A percentile compares a stretch with the other conserved stretches of the same genome.
Evolutionary conservation across 2,113 vertebrate genomes (phyloP).

Genomic region (Strix aluco): DNA sequence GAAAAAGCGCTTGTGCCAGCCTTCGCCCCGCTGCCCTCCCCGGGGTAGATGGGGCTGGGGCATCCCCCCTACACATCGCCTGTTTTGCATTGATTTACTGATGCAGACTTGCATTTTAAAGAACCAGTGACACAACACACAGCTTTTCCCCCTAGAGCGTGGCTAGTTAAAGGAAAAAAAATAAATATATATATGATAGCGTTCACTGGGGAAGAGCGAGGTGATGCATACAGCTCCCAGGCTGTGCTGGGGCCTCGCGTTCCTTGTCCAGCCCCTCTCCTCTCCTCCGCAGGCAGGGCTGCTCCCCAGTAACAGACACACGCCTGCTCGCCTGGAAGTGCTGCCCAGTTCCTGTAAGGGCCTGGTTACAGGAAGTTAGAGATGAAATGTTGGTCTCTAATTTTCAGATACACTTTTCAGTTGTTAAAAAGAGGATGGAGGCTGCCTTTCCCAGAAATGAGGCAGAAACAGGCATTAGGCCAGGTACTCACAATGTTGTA

Average conservation of each 20-base stretch:
- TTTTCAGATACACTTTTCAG: too few species aligned
- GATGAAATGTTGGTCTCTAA: neutral
- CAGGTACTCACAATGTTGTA: neutral
- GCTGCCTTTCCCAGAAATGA: neutral
- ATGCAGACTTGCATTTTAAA: rapidly evolving
- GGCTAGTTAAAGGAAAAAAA: neutral
- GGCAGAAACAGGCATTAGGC: neutral
- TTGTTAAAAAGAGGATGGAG: neutral
- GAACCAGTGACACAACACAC: rapidly evolving
- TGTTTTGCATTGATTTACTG: neutral
- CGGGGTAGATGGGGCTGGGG: rapidly evolving
- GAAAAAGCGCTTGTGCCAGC: rapidly evolving
- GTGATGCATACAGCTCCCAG: rapidly evolving
- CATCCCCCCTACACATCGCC: rapidly evolving
- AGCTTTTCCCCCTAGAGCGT: rapidly evolving
- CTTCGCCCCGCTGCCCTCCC: rapidly evolving
- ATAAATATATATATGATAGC: rapidly evolving
- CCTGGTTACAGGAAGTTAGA: neutral
- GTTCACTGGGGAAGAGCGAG: rapidly evolving
- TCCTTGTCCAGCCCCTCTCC: rapidly evolving
- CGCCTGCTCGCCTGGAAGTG: neutral
- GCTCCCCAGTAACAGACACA: rapidly evolving
- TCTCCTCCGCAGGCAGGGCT: too few species aligned
- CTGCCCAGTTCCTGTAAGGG: rapidly evolving
- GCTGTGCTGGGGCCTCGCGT: rapidly evolving